Base-by-base conservation (phyloP, 2,888 invertebrate genomes). In the Hyalella azteca region DNA sequence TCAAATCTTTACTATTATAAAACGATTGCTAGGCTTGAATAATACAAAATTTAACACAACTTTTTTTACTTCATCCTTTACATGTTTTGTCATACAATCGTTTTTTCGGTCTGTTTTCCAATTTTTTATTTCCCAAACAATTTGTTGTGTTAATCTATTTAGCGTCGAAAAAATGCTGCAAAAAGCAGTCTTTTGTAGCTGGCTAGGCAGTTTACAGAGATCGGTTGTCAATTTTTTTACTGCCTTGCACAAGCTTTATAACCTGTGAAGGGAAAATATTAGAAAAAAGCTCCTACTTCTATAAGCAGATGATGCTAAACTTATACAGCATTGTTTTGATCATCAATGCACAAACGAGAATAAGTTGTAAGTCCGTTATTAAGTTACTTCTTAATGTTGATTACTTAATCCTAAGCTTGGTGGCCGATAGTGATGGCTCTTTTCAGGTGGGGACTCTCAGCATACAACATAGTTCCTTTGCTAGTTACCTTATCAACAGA, bases 351-450 rank as follows among this genome's bases (percentile, higher is more conserved):
- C n/a, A n/a, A n/a, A n/a, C n/a, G n/a, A n/a, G n/a, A n/a, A n/a
- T n/a, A n/a, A n/a, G n/a, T n/a, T n/a, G n/a, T n/a, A 54, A 54
- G 7, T 22, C 26, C 22, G 19, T 29, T 54, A 49, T 26, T 26
- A 19, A 11, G 4, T 15, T 54, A 26, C 26, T n/a, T 26, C 26
- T 54, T 22, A 3, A 54, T 7, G 11, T 45, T 45, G 15, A 15
- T 54, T 26, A 22, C 54, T 26, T 22, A 49, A 9, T 54, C 36
- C 36, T 66, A 66, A 11, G 36, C n/a, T 36, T 3, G 13, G 66
- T 66, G 66, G 66, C 66, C 66, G 66, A 66, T 66, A 66, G 66
- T 66, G 66, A 66, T 66, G 66, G 66, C 66, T 66, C 66, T 66
- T 66, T 66, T 66, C 32, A 36, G 66, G 7, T 19, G 36, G 19